phyloP scores from a whole-genome alignment of 2,797 vertebrate genomes.

The Hoplostethus atlanticus region DNA sequence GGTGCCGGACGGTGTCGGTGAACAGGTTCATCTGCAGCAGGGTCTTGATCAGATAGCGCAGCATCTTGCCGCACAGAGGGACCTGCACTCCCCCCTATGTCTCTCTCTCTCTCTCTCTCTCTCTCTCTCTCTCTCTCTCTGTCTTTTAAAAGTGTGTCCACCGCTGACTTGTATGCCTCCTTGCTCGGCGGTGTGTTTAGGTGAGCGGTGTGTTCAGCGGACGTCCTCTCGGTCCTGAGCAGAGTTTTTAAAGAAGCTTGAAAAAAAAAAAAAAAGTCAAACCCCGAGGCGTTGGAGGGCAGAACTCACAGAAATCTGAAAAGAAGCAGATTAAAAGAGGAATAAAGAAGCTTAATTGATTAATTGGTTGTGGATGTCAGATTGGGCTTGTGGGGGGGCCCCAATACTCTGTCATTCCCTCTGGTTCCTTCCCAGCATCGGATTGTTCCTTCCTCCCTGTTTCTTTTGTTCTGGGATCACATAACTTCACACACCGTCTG shows the following conservation, averaged over 20 bases:
- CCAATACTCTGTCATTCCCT: constrained; percentile 55
- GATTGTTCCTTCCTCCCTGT: constrained; percentile 72
- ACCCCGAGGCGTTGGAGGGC: background rate
- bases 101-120: constrained; percentile 1
- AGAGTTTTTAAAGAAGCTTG: background rate
- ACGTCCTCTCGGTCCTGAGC: constrained; percentile 24
- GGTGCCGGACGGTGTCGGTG: constrained; percentile 88
- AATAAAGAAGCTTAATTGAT: constrained; percentile 24
- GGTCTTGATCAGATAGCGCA: constrained; percentile 96
- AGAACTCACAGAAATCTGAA: constrained; percentile 20
- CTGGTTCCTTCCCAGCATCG: constrained; percentile 67
- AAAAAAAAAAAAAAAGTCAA: background rate
- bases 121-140: constrained; percentile 17
- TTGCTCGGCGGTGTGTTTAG: background rate
- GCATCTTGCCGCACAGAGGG: constrained; percentile 83
- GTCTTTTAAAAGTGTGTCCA: constrained; percentile 32
- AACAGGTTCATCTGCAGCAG: constrained; percentile 98
- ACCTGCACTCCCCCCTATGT: constrained; percentile 6
- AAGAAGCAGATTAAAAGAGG: constrained; percentile 27
- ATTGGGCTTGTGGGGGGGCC: constrained; percentile 31
- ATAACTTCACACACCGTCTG: constrained; percentile 88
- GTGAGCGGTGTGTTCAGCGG: background rate
- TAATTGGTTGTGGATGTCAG: constrained; percentile 38
- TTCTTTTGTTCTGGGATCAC: constrained; percentile 85
- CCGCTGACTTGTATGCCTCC: background rate